Evolutionary conservation across 2,888 invertebrate species (phyloP), one percentile per base, ranked within the genome.

Genomic region (Invenusta paracnida): DNA sequence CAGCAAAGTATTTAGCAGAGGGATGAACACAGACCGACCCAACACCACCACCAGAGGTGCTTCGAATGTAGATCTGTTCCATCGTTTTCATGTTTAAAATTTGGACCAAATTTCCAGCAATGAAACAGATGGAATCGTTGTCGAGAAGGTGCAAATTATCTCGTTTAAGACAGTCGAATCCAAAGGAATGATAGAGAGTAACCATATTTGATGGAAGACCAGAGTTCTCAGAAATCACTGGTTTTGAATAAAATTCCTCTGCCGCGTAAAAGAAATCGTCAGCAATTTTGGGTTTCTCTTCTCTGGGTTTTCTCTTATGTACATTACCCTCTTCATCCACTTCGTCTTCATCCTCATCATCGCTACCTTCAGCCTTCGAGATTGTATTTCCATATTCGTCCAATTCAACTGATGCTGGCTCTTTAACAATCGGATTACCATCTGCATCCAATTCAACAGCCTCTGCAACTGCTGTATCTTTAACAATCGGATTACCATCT

Each of bases 141-240:
- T 96, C 95, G 79, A 95, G 93, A 0, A 95, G 93, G 87, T 94
- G 94, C 79, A 97, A 91, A 90, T 97, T 97, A 90, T 94, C 95
- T 86, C 94, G 93, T 89, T 94, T 94, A 88, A 93, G 94, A 90
- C 95, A 95, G 90, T 96, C 94, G 90, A 96, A 97, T 5, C 96
- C 96, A 90, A 94, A 96, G 0, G 96, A 96, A 92, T 95, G 93
- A 90, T 96, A 96, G 25, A 91, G 85, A 23, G 88, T 87, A 2
- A 91, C 87, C 86, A 91, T 88, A 86, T 91, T 89, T 13, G 87
- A 84, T 11, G 91, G 90, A 0, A 91, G 88, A 11, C 90, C 90
- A 1, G 91, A 91, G 0, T 90, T 90, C 67, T 89, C 89, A 0
- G 90, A 89, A 11, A 91, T 88, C 1, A 86, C 73, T 1, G 91